Conservation (phyloP, 2,888 invertebrate genomes). For the Rosalia funebris region DNA sequence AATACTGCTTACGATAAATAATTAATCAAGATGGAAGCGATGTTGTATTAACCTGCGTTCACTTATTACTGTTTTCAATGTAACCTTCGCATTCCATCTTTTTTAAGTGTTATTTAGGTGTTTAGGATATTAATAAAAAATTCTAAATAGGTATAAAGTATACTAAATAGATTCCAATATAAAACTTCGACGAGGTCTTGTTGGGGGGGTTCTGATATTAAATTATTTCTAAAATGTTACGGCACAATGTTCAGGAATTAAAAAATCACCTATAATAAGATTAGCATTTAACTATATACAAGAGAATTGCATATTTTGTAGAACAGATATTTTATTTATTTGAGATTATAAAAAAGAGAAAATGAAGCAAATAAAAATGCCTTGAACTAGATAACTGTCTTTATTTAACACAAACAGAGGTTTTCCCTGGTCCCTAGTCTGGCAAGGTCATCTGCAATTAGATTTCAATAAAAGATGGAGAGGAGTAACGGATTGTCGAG, state of each 20-base stretch:
- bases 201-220: neutral
- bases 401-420: too few relatives aligned
- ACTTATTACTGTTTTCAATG: too few relatives aligned
- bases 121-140: neutral
- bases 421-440: too few relatives aligned
- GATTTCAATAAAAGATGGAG: too few relatives aligned
- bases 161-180: neutral
- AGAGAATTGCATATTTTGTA: neutral
- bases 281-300: neutral
- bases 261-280: neutral
- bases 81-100: neutral
- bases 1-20: neutral
- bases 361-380: neutral
- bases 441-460: too few relatives aligned
- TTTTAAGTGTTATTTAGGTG: neutral
- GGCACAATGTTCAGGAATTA: neutral
- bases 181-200: neutral
- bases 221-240: neutral
- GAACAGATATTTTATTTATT: neutral
- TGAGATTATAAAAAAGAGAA: neutral
- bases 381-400: neutral
- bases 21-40: too few relatives aligned
- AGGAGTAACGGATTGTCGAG: too few relatives aligned
- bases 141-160: neutral
- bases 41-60: too few relatives aligned